A percentile compares a stretch with the other conserved stretches of the same genome.
These are phyloP conservation scores for Ochropacha duplaris DNA, from an alignment of 2,888 invertebrate species.

Conservation along the genomic window DNA sequence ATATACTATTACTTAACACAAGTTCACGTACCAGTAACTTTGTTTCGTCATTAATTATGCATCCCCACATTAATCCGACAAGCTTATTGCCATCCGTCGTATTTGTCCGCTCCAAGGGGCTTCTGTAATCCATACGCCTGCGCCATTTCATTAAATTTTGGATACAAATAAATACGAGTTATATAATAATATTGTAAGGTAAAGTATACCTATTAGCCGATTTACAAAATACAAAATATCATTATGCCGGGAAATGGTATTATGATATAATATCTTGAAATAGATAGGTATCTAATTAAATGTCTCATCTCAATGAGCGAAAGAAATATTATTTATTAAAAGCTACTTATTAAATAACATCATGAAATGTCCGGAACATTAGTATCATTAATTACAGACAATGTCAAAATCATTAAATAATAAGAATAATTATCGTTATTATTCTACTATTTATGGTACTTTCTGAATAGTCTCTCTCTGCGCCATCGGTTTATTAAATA, in stretches of 20 bases:
- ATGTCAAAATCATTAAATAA: too few species aligned
- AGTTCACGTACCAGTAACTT: constrained; percentile 5
- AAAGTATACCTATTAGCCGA: too few species aligned
- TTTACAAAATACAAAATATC: too few species aligned
- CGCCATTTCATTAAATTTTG: not conserved
- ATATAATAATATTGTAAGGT: not conserved
- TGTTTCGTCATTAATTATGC: constrained; percentile 4
- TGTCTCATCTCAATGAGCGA: too few species aligned
- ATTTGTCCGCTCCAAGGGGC: constrained; percentile 5
- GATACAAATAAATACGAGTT: not conserved
- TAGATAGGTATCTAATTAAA: too few species aligned
- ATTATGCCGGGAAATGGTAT: too few species aligned
- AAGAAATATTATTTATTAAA: too few species aligned
- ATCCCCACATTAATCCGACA: constrained; percentile 12
- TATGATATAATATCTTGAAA: too few species aligned
- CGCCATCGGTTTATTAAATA: not conserved
- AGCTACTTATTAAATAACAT: too few species aligned
- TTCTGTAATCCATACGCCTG: constrained; percentile 7
- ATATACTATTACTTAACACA: constrained; percentile 2
- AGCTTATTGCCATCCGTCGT: constrained; percentile 9
- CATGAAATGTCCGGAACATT: too few species aligned
- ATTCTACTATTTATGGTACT: not conserved
- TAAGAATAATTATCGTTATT: too few species aligned
- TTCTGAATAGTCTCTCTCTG: not conserved
- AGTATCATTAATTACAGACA: too few species aligned